Evolutionary conservation across 2,113 vertebrate species (phyloP).

Genomic region (Coregonus clupeaformis): DNA sequence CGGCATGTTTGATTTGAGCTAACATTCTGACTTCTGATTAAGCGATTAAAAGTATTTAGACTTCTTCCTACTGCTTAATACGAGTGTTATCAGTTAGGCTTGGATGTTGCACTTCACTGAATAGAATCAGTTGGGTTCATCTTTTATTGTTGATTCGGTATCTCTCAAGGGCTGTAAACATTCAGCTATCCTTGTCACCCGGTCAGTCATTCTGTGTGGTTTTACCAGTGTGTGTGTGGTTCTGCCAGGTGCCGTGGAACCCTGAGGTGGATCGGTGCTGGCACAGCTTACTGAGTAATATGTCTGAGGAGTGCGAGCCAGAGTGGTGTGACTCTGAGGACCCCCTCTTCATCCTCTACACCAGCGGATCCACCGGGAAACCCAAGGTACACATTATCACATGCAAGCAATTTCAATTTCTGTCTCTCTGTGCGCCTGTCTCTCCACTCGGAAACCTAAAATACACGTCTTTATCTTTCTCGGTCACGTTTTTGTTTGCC

Average conservation of each 20-base stretch:
- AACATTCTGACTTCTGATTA: slow-evolving; percentile 19
- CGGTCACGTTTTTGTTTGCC: neutral
- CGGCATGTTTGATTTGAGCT: slow-evolving; percentile 12
- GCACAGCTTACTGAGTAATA: slow-evolving; percentile 81
- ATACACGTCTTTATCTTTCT: neutral
- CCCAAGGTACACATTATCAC: slow-evolving; percentile 80
- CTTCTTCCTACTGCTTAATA: neutral
- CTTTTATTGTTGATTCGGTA: neutral
- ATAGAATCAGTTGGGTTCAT: neutral
- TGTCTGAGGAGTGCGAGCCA: slow-evolving; percentile 84
- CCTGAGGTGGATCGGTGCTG: slow-evolving; percentile 85
- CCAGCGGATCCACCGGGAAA: slow-evolving; percentile 95
- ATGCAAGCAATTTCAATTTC: neutral
- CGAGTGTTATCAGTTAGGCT: neutral
- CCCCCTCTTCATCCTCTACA: slow-evolving; percentile 94
- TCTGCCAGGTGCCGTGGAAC: slow-evolving; percentile 86
- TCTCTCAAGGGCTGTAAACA: neutral
- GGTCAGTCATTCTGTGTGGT: neutral
- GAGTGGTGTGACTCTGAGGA: slow-evolving; percentile 95
- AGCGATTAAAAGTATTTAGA: neutral
- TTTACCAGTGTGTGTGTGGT: slow-evolving; percentile 14
- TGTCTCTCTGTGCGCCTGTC: neutral
- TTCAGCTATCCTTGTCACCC: neutral
- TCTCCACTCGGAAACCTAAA: neutral
- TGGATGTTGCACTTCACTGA: neutral